These are phyloP conservation scores for Pogonognathellus flavescens DNA, from an alignment of 1,140 invertebrate genomes.

Conservation along the genomic window DNA sequence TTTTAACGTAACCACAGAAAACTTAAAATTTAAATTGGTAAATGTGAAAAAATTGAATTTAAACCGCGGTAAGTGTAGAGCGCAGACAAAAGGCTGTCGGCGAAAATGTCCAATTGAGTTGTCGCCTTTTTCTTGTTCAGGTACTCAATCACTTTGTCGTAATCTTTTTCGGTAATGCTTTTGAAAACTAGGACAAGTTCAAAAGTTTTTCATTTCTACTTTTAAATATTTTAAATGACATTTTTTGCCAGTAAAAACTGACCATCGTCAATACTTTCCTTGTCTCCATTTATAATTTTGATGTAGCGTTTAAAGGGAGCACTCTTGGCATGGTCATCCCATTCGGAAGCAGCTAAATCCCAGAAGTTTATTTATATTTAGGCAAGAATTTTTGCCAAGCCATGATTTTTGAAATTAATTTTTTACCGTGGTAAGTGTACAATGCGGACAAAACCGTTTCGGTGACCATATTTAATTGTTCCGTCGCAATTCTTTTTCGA, in stretches of 20 bases:
- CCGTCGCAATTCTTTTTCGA: neutral
- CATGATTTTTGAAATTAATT: no score
- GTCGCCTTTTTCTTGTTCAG: neutral
- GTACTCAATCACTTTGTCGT: neutral
- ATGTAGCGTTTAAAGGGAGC: neutral
- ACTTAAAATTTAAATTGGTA: no score
- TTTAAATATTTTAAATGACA: no score
- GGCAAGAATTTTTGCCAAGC: no score
- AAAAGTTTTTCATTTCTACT: no score
- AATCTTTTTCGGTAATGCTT: neutral
- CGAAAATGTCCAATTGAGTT: neutral
- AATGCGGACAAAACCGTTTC: neutral
- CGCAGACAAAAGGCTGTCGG: neutral
- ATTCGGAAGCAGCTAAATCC: neutral
- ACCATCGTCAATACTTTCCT: no score
- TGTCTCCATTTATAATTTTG: no score
- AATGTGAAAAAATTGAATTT: no score
- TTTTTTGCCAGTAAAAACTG: no score
- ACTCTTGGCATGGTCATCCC: neutral
- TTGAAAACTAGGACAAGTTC: no score
- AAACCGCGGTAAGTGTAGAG: conserved; percentile 6
- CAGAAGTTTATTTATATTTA: no score
- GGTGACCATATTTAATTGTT: neutral
- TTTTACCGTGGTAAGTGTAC: neutral
- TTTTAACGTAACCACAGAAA: no score